phyloP scores from a whole-genome alignment of 2,888 invertebrate genomes.

The Acanthosepion lycidas region DNA sequence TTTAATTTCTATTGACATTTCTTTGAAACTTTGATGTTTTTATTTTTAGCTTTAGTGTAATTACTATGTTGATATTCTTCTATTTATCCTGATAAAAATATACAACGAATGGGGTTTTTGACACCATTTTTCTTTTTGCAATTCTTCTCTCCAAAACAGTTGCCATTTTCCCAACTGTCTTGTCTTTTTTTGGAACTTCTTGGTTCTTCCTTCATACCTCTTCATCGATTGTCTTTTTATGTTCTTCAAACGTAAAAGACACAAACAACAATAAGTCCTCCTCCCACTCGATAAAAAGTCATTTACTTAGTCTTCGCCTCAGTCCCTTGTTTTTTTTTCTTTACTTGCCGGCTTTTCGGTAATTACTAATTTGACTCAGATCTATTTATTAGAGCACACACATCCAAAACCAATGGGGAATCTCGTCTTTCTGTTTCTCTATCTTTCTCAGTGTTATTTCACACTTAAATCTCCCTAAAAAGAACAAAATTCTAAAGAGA shows the following conservation, averaged over 20 bases:
- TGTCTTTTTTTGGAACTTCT: too few relatives aligned
- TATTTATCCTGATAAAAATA: too few relatives aligned
- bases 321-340: too few relatives aligned
- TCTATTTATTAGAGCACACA: neutral
- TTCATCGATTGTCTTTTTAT: neutral
- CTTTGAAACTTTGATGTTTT: too few relatives aligned
- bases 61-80: too few relatives aligned
- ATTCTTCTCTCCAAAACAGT: neutral
- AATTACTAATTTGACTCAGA: neutral
- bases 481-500: neutral
- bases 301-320: neutral
- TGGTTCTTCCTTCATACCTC: too few relatives aligned
- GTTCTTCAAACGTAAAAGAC: neutral
- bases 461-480: neutral
- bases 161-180: too few relatives aligned
- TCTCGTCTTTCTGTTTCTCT: neutral
- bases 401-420: neutral
- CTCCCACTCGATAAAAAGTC: neutral
- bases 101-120: too few relatives aligned
- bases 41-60: too few relatives aligned
- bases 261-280: neutral
- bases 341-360: neutral
- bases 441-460: neutral
- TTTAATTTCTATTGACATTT: too few relatives aligned
- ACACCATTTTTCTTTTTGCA: neutral